Evolutionary conservation across 2,888 invertebrate genomes (phyloP).

Genomic region (Pheosia gnoma): DNA sequence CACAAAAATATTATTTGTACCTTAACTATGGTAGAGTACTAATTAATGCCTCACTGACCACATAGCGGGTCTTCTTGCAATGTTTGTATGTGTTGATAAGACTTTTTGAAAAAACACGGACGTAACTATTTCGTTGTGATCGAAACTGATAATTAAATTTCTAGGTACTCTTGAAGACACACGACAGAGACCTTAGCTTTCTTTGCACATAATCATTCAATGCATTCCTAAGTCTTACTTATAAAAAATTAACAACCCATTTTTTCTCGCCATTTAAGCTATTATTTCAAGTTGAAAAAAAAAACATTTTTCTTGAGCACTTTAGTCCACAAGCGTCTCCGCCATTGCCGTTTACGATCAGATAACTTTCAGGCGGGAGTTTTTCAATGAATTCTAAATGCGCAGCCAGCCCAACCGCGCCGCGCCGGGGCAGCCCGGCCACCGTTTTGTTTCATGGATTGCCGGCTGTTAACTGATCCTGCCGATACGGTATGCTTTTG

Average conservation of each 20-base stretch:
- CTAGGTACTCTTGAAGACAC: no score
- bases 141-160: no score
- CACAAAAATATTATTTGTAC: no score
- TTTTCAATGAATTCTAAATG: conserved; percentile 85
- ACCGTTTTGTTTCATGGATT: conserved; percentile 34
- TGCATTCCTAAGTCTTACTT: no score
- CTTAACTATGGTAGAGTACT: no score
- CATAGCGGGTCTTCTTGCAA: no score
- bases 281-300: not conserved
- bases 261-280: not conserved
- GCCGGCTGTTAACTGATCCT: conserved; percentile 51
- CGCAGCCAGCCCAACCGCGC: conserved; percentile 37
- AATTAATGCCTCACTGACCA: no score
- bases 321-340: conserved; percentile 26
- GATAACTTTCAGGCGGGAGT: conserved; percentile 78
- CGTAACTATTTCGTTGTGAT: no score
- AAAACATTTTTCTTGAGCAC: conserved; percentile 5
- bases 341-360: conserved; percentile 69
- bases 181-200: no score
- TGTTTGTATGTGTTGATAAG: no score
- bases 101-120: no score
- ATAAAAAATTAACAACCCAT: not conserved
- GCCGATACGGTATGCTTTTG: conserved; percentile 37
- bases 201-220: no score
- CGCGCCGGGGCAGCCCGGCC: conserved; percentile 24